A percentile compares a stretch with the other conserved stretches of the same genome.
Evolutionary conservation across 1,140 invertebrate genomes (phyloP).

Genomic region (Apocrypta bakeri): DNA sequence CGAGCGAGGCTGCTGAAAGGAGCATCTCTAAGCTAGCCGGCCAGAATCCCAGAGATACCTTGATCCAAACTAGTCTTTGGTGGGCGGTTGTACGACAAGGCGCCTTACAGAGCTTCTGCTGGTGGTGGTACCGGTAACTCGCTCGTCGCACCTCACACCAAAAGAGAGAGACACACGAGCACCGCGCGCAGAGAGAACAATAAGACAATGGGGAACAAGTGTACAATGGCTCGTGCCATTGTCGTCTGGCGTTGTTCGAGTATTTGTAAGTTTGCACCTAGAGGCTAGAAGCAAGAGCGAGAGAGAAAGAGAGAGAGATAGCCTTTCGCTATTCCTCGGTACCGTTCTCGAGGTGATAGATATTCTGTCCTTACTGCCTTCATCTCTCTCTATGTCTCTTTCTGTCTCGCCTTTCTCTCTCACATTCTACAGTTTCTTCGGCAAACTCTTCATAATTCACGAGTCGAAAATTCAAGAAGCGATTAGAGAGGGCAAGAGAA

Average conservation of each 20-base stretch:
- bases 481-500: constrained; percentile 31
- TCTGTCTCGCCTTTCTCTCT: background rate
- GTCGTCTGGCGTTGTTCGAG: constrained; percentile 32
- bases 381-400: background rate
- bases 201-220: constrained; percentile 62
- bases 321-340: background rate
- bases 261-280: constrained; percentile 46
- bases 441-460: constrained; percentile 52
- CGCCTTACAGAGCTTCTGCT: background rate
- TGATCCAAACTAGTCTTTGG: constrained; percentile 13
- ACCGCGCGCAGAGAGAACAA: constrained; percentile 51
- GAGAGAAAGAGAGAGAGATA: background rate
- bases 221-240: constrained; percentile 57
- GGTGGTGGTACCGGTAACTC: constrained; percentile 38
- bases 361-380: constrained; percentile 17
- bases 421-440: constrained; percentile 29
- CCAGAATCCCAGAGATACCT: constrained; percentile 1
- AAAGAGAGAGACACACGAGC: constrained; percentile 15
- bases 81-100: constrained; percentile 32
- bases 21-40: constrained; percentile 9
- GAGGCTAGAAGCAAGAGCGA: background rate
- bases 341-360: constrained; percentile 39
- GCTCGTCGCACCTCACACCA: constrained; percentile 24
- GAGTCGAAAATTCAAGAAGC: constrained; percentile 49
- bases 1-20: background rate